Evolutionary conservation across 2,888 invertebrate genomes (phyloP).

Genomic region (Pollenia angustigena): DNA sequence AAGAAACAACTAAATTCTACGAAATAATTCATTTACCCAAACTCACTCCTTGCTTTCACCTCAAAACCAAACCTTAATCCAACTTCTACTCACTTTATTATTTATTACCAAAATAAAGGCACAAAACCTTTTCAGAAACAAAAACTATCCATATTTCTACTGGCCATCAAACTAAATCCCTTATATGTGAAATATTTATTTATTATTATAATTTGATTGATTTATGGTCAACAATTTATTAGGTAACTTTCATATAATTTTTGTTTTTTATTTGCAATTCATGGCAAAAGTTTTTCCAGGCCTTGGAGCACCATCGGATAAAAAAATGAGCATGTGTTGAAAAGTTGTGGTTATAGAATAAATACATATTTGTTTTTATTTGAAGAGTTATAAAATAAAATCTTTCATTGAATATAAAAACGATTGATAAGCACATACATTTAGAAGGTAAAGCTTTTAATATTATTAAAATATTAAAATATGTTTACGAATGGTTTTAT

Average conservation of each 20-base stretch:
- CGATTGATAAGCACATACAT: no score
- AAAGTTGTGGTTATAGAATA: constrained; percentile 25
- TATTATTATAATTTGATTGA: constrained; percentile 39
- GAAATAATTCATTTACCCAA: no score
- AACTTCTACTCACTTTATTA: no score
- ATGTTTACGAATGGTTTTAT: background rate
- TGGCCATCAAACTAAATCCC: background rate
- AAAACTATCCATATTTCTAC: no score
- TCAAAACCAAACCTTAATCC: no score
- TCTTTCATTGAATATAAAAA: background rate
- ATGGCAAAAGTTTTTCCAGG: constrained; percentile 25
- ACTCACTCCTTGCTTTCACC: no score
- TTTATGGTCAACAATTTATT: constrained; percentile 25
- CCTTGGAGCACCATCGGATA: background rate
- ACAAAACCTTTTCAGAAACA: no score
- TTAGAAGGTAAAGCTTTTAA: constrained; percentile 12
- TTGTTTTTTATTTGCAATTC: background rate
- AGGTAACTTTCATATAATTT: background rate
- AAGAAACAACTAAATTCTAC: no score
- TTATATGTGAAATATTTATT: background rate
- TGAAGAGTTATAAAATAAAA: constrained; percentile 1
- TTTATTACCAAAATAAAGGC: no score
- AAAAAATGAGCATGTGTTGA: background rate
- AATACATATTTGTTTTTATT: constrained; percentile 31
- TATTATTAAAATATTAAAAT: constrained; percentile 43